Evolutionary conservation across 1,140 invertebrate genomes (phyloP).

Genomic region (Zaprionus camerounensis): DNA sequence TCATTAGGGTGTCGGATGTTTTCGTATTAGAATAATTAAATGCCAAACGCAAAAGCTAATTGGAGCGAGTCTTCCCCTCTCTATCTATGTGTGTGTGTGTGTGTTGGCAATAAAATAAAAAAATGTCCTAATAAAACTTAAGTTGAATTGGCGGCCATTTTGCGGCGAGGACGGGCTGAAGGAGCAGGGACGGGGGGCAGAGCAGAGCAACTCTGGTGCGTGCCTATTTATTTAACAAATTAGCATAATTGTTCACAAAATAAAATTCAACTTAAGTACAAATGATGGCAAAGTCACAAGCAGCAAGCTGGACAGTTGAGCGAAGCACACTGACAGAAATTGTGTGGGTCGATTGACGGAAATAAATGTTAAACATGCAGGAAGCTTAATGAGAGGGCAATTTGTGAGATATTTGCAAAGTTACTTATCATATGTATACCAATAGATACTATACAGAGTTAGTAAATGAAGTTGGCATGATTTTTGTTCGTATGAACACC

Average conservation of each 20-base stretch:
- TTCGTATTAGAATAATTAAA: conserved; percentile 81
- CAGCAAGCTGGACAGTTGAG: conserved; percentile 4
- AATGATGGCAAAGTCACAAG: conserved; percentile 56
- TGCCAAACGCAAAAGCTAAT: conserved; percentile 77
- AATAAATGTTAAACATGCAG: too few species aligned
- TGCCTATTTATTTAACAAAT: conserved; percentile 83
- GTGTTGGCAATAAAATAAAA: conserved; percentile 75
- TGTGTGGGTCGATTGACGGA: background rate
- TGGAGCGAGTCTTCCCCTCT: conserved; percentile 45
- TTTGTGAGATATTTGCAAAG: too few species aligned
- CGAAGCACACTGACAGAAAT: background rate
- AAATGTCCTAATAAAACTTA: conserved; percentile 76
- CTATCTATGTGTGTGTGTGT: conserved; percentile 40
- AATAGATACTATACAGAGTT: too few species aligned
- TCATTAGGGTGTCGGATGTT: conserved; percentile 42
- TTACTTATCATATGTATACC: too few species aligned
- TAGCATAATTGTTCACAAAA: conserved; percentile 84
- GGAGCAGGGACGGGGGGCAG: too few species aligned
- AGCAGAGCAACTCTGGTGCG: conserved; percentile 27
- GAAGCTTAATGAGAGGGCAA: too few species aligned
- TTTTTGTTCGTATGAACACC: too few species aligned
- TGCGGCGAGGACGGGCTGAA: conserved; percentile 41
- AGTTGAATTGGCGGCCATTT: conserved; percentile 75
- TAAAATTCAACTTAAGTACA: conserved; percentile 84
- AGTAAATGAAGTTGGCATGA: too few species aligned